These are phyloP conservation scores for Calidris pugnax DNA, from an alignment of 2,113 vertebrate genomes.

Conservation along the genomic window DNA sequence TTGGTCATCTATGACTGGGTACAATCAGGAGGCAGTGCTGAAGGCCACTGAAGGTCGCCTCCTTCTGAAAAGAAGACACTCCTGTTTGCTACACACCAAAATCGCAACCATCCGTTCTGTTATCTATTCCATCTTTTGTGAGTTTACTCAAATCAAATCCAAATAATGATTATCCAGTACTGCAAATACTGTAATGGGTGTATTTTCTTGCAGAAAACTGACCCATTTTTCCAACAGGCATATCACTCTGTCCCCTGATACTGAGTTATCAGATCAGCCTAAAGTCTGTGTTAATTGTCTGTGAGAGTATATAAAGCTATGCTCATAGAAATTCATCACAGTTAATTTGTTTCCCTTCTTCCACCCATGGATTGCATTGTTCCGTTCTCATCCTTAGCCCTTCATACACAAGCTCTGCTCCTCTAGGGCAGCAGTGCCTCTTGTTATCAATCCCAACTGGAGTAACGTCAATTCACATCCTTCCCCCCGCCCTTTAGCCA, in stretches of 20 bases:
- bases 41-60: conserved; percentile 57
- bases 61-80: background rate
- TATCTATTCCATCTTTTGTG: conserved; percentile 59
- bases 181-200: conserved; percentile 25
- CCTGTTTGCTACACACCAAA: conserved; percentile 54
- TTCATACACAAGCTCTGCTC: conserved; percentile 11
- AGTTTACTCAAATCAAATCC: conserved; percentile 68
- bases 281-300: conserved; percentile 6
- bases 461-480: conserved; percentile 3
- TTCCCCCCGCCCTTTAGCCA: conserved; percentile 51
- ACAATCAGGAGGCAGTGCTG: conserved; percentile 17
- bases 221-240: conserved; percentile 5
- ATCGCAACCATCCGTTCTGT: conserved; percentile 48
- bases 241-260: background rate
- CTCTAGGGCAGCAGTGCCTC: background rate
- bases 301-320: background rate
- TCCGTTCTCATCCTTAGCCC: conserved; percentile 6
- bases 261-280: conserved; percentile 16
- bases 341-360: conserved; percentile 6
- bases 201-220: conserved; percentile 47
- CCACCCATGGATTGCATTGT: background rate
- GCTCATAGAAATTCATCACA: background rate
- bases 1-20: conserved; percentile 84
- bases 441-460: conserved; percentile 8
- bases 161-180: conserved; percentile 47